Evolutionary conservation across 2,888 invertebrate species (phyloP), one percentile per base, ranked within the genome.

Genomic region (Sphaerophoria rueppellii): DNA sequence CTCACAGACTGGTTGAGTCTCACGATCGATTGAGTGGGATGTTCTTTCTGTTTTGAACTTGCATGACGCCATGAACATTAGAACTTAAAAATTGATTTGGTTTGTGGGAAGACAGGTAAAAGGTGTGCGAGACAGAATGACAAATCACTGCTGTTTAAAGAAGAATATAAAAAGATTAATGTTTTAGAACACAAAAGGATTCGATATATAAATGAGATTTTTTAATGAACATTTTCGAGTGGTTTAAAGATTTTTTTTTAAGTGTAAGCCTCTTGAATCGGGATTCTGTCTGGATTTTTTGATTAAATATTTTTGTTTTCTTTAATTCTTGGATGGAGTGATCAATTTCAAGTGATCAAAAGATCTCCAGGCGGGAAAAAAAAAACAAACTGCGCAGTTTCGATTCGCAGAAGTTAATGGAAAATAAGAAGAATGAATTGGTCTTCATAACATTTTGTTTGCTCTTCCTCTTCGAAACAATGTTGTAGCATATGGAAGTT

Each of bases 51-150:
- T 16, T 52, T 40, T 6, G 35, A n/a, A 6, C 6, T 54, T 6
- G 14, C 37, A 74, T 72, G 79, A 83, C 75, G 80, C 83, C 83
- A 83, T 57, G 43, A 54, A 60, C 60, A 80, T 80, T 83, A 75
- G 83, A 80, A 83, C 71, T 80, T 40, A 67, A 60, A 61, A 24
- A 24, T 24, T 80, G 55, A 60, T 80, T 80, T 67, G 61, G 54
- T 37, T 74, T 71, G 83, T 83, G 75, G 83, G 83, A 80, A 54
- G 79, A 79, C 83, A 83, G 83, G 83, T 83, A 80, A 67, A 65
- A 75, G 16, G 52, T 76, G 52, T 70, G 35, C 43, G 24, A 61
- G 52, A 54, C 72, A 72, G 60, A 70, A 82, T 65, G 70, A 76
- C 71, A 74, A 78, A 70, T 61, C 55, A 24, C 14, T 67, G 12